Percentiles rank a stretch among this genome's conserved stretches.
Conservation (phyloP, 2,888 invertebrate genomes). For the Unio pictorum region DNA sequence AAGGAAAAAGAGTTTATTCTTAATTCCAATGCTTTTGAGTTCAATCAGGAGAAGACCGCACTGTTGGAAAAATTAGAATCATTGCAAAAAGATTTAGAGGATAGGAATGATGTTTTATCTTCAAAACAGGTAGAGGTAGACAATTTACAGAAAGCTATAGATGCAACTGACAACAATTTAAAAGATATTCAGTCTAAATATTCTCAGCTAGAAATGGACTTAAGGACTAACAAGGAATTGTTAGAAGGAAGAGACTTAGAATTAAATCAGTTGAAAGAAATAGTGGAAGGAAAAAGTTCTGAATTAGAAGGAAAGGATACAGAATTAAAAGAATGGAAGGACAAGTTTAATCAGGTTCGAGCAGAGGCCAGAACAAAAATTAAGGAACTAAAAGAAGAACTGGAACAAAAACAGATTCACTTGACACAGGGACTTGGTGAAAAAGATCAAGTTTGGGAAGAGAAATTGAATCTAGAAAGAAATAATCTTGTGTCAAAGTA, state of each 20-base stretch:
- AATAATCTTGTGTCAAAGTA: constrained; percentile 14
- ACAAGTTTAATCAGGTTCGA: constrained; percentile 47
- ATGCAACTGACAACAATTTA: constrained; percentile 8
- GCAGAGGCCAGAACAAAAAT: constrained; percentile 51
- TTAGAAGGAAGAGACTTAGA: constrained; percentile 6
- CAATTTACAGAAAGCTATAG: constrained; percentile 6
- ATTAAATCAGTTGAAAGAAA: constrained; percentile 9
- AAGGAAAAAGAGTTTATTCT: constrained; percentile 34
- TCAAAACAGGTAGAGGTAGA: constrained; percentile 12
- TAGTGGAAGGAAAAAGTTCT: constrained; percentile 6
- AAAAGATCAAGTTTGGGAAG: constrained; percentile 9
- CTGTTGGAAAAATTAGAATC: constrained; percentile 24
- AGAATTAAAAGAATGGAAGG: constrained; percentile 19
- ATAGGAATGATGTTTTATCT: constrained; percentile 6
- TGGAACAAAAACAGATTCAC: constrained; percentile 32
- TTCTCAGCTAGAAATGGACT: constrained; percentile 4
- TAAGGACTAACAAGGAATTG: constrained; percentile 1
- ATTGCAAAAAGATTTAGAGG: constrained; percentile 21
- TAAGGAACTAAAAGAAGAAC: constrained; percentile 46
- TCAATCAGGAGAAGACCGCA: constrained; percentile 29
- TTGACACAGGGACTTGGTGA: constrained; percentile 19
- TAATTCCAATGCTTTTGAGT: constrained; percentile 24
- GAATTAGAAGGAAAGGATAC: constrained; percentile 10
- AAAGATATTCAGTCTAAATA: constrained; percentile 12
- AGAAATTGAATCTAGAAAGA: constrained; percentile 12